These are phyloP conservation scores for Crotalus viridis DNA, from an alignment of 2,113 vertebrate genomes.

Conservation along the genomic window DNA sequence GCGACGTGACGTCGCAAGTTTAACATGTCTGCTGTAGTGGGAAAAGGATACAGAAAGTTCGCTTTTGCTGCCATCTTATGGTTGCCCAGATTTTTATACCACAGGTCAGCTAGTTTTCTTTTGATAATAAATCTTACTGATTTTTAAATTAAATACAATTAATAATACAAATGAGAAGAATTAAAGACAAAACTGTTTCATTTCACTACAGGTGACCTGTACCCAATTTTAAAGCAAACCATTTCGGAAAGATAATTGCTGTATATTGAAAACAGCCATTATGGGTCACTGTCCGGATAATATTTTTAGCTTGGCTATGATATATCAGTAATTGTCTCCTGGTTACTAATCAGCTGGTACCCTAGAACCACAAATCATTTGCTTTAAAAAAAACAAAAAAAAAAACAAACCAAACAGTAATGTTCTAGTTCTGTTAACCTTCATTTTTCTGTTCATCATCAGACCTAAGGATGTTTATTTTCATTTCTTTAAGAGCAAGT, in stretches of 20 bases:
- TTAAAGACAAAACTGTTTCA: neutral
- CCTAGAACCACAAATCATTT: neutral
- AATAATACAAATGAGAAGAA: neutral
- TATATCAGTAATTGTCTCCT: neutral
- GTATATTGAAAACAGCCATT: neutral
- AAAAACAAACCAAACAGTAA: neutral
- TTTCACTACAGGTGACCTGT: neutral
- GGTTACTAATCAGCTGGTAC: neutral
- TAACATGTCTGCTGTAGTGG: too few relatives aligned
- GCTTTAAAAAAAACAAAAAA: too few relatives aligned
- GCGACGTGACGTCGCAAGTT: too few relatives aligned
- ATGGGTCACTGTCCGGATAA: neutral
- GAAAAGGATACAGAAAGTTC: neutral
- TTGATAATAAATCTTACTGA: neutral
- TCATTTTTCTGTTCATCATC: neutral
- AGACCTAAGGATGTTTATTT: neutral
- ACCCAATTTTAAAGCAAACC: neutral
- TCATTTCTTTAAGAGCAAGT: neutral
- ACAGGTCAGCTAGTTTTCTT: neutral
- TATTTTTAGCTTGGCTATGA: neutral
- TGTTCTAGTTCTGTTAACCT: neutral
- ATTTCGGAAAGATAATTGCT: neutral
- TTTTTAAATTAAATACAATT: neutral
- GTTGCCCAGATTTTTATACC: neutral
- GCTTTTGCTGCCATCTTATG: neutral